Evolutionary conservation across 2,113 vertebrate genomes (phyloP).

Genomic region (Crypturellus undulatus): DNA sequence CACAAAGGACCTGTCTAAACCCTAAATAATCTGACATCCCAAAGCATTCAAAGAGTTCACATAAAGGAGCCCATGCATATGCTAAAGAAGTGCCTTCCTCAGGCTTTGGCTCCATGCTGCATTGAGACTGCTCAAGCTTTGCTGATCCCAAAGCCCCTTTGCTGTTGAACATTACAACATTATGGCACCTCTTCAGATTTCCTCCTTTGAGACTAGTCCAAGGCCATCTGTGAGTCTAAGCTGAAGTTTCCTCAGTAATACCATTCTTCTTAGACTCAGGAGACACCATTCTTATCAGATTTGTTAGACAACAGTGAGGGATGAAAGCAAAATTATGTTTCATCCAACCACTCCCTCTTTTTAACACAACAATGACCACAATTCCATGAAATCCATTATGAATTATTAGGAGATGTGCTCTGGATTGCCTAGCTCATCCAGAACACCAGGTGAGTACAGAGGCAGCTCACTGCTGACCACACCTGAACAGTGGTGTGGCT

Average conservation of each 20-base stretch:
- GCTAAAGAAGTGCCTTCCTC: neutral
- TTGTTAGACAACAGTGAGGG: neutral
- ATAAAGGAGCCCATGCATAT: neutral
- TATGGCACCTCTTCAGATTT: neutral
- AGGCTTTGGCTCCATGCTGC: neutral
- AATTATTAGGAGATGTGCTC: neutral
- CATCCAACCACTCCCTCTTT: neutral
- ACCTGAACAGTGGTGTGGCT: neutral
- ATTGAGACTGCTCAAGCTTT: neutral
- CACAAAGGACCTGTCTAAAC: neutral
- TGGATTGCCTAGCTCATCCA: neutral
- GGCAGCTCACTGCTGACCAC: neutral
- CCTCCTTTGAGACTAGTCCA: neutral
- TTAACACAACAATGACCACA: neutral
- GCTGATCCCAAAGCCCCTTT: neutral
- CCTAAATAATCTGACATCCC: neutral
- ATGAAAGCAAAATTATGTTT: neutral
- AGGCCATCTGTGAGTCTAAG: neutral
- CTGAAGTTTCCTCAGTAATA: neutral
- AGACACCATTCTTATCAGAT: neutral
- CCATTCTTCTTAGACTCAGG: neutral
- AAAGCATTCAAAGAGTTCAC: neutral
- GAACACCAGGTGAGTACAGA: neutral
- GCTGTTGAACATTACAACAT: neutral
- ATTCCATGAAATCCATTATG: neutral